Evolutionary conservation across 2,797 vertebrate genomes (phyloP).

Genomic region (Oreochromis mossambicus): DNA sequence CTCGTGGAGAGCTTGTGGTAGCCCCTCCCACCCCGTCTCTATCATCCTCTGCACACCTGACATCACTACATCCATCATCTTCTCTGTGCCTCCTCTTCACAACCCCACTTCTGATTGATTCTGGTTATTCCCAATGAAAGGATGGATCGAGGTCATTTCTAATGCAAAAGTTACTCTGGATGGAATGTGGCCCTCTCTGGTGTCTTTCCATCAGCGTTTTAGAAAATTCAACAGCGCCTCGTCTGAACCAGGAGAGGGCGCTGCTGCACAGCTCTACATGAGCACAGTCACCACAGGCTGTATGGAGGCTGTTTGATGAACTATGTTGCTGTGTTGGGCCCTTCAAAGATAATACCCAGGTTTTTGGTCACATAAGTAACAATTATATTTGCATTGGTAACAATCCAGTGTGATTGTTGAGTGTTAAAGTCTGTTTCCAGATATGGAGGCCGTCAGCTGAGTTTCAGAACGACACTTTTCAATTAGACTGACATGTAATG

Average conservation of each 20-base stretch:
- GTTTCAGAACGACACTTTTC: background rate
- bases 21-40: no score
- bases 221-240: background rate
- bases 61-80: no score
- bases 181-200: background rate
- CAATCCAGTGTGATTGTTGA: background rate
- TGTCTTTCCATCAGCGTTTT: background rate
- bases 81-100: background rate
- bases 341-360: background rate
- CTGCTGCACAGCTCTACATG: background rate
- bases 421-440: background rate
- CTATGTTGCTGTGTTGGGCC: background rate
- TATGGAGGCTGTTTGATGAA: background rate
- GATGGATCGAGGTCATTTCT: rapidly evolving
- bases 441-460: background rate
- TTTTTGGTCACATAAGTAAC: background rate
- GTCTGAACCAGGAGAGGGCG: background rate
- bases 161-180: rapidly evolving
- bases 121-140: background rate
- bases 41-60: no score
- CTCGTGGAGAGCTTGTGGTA: no score
- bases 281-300: background rate
- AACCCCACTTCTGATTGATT: background rate
- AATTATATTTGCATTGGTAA: background rate
- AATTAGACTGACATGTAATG: background rate